Evolutionary conservation across 2,888 invertebrate genomes (phyloP), one percentile per base, ranked within the genome.

Genomic region (Heliconius charithonia): DNA sequence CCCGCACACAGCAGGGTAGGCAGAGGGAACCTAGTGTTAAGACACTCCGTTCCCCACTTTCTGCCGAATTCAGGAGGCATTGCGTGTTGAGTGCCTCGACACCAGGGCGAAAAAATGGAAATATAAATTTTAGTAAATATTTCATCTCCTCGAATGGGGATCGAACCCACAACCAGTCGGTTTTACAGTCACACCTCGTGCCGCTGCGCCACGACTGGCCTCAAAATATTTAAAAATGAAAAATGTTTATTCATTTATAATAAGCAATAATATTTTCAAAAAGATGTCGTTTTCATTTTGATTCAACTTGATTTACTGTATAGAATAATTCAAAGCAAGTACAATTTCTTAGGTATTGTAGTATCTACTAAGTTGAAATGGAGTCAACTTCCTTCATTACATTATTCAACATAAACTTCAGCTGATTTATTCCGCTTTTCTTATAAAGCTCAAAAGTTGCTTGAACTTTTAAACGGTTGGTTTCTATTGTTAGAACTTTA

Each of bases 361-460:
- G 29, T n/a, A n/a, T 6, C n/a, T 59, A 59, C n/a, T n/a, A 59
- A n/a, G 59, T n/a, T 69, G 25, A 69, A 56, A 51, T 12, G 22
- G 22, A 71, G 71, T 71, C 56, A 56, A 71, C 71, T 71, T 71
- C 12, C 56, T n/a, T n/a, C n/a, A n/a, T n/a, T 29, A 71, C 32
- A 70, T 75, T 75, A 75, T 70, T 63, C 67, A 75, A 62, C 70
- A 29, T 45, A 63, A 70, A 76, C 59, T 70, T 69, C n/a, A 29
- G 62, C 70, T 63, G 70, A 63, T 76, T 63, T 70, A 63, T 70
- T n/a, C n/a, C 69, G 69, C 56, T 66, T 76, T 70, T 62, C 37
- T 69, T 76, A 62, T 37, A 56, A 62, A 62, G 59, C 70, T 76
- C n/a, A 51, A 76, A 76, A 45, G 29, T 70, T 70, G n/a, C 29